Base-by-base conservation (phyloP, 2,113 vertebrate genomes). In the Anseranas semipalmata region DNA sequence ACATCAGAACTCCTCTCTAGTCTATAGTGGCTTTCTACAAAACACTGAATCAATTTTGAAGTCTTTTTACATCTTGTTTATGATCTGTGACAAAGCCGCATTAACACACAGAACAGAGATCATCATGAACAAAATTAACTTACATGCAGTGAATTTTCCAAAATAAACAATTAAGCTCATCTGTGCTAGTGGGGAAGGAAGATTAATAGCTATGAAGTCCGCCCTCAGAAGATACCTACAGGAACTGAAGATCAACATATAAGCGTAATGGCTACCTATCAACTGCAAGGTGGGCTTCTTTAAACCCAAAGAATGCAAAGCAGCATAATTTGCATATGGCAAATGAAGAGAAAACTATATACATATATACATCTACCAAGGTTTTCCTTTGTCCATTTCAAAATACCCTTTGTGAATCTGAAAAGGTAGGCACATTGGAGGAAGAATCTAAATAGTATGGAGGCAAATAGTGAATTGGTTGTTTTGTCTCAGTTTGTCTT, bases 231-330 rank as follows among this genome's bases (percentile, higher is more conserved):
- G 39, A 45, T 9, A 53, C 3, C 43, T 78, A 39, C 14, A 71
- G 45, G 20, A 86, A 35, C 21, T 19, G 25, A 93, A 41, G 43
- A 15, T 65, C 37, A 41, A 14, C 1, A 0, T 1, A 0, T 70
- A 76, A 53, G 53, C 0, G 1, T 19, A 41, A 32, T 10, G 10
- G 32, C n/a, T 50, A 60, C 17, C 65, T 48, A 67, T 27, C 39
- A 68, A 8, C 39, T 74, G 32, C 22, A 56, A 55, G 35, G 35
- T 33, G 7, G n/a, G 43, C n/a, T 62, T 43, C 41, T 43, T 80
- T 37, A 74, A 75, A 63, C 11, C 9, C 16, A 18, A 75, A 80
- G 32, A 67, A 13, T 32, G 39, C 7, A 35, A 43, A 73, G 30
- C 45, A 67, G 53, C 53, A 32, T 35, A 66, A 77, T 39, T 70